Evolutionary conservation across 2,113 vertebrate species (phyloP).

Genomic region (Numida meleagris): DNA sequence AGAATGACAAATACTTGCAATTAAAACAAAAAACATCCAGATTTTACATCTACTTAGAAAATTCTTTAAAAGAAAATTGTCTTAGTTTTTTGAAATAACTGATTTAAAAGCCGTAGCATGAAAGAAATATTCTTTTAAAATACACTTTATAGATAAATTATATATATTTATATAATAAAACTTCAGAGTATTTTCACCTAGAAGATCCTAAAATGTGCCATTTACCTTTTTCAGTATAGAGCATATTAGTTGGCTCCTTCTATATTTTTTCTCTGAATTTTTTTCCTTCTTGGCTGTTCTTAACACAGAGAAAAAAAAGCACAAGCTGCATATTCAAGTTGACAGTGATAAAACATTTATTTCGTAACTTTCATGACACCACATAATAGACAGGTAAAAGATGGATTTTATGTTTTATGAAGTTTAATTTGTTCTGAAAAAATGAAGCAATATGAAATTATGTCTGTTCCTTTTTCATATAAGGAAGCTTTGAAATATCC

Average conservation of each 20-base stretch:
- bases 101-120: neutral
- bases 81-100: slow-evolving; percentile 14
- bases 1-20: neutral
- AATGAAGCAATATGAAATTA: slow-evolving; percentile 27
- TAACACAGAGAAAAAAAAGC: neutral
- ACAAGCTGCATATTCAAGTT: slow-evolving; percentile 32
- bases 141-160: neutral
- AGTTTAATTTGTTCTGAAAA: slow-evolving; percentile 60
- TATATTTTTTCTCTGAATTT: neutral
- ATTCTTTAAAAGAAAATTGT: neutral
- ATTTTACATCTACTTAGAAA: neutral
- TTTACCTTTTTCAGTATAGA: neutral
- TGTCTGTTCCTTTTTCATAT: neutral
- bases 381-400: slow-evolving; percentile 36
- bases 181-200: neutral
- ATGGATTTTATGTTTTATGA: slow-evolving; percentile 27
- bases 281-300: neutral
- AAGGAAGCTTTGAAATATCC: neutral
- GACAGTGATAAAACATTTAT: slow-evolving; percentile 61
- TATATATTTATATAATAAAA: neutral
- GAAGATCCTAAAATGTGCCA: neutral
- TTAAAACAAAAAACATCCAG: neutral
- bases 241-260: neutral
- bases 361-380: slow-evolving; percentile 43
- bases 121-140: neutral